Percentiles rank a stretch among this genome's conserved stretches.
Conservation (phyloP, 1,140 invertebrate genomes). For the Aculops lycopersici region DNA sequence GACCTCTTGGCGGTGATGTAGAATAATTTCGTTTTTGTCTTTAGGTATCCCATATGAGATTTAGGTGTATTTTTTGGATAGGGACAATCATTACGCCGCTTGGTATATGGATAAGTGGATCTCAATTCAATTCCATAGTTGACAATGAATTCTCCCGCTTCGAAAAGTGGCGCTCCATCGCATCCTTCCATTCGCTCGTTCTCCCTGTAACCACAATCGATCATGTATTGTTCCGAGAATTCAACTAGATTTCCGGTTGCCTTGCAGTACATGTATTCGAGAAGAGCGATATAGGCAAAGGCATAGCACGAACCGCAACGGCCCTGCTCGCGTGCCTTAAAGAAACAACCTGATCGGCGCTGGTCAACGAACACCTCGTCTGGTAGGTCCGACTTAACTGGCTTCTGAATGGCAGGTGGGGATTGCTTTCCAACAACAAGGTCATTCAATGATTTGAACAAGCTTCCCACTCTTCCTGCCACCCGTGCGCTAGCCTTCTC, state of each 20-base stretch:
- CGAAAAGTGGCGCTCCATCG: background rate
- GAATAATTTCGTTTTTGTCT: background rate
- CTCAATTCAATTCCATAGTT: background rate
- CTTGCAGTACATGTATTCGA: background rate
- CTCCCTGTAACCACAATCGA: background rate
- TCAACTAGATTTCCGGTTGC: background rate
- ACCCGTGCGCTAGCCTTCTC: no score
- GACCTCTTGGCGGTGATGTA: background rate
- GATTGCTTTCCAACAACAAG: no score
- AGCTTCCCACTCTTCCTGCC: no score
- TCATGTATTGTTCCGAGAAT: background rate
- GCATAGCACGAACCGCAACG: background rate
- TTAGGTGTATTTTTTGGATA: background rate
- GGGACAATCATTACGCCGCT: background rate
- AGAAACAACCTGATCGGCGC: background rate
- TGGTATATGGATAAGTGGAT: background rate
- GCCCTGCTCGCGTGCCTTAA: background rate
- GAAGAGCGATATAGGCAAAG: background rate
- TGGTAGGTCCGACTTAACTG: no score
- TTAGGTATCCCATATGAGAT: background rate
- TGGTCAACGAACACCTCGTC: no score
- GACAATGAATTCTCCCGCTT: background rate
- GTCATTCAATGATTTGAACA: no score
- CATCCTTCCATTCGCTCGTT: background rate
- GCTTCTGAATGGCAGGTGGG: no score